These are phyloP conservation scores for Hypsibius dujardini DNA, from an alignment of 1,140 invertebrate species.

Conservation along the genomic window DNA sequence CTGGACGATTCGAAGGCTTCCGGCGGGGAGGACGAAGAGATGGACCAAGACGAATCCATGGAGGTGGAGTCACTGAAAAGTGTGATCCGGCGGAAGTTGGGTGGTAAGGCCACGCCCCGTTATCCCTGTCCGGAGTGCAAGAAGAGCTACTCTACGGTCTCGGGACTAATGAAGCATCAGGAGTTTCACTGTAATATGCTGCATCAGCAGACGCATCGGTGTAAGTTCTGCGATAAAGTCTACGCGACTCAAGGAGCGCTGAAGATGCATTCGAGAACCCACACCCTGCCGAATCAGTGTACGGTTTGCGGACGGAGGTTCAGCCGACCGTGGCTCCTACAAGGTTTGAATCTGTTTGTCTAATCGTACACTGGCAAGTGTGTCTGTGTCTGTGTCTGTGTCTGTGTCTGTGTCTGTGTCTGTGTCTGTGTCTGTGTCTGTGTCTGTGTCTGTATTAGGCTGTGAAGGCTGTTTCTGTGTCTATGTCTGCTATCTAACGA, in stretches of 20 bases:
- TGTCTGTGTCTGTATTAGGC: neutral
- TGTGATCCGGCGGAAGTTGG: too few relatives aligned
- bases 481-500: neutral
- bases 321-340: slow-evolving; percentile 82
- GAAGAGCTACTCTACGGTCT: slow-evolving; percentile 87
- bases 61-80: too few relatives aligned
- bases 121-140: slow-evolving; percentile 77
- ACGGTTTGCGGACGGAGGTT: slow-evolving; percentile 89
- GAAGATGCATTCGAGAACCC: slow-evolving; percentile 96
- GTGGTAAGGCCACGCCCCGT: slow-evolving; percentile 44
- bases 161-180: slow-evolving; percentile 83
- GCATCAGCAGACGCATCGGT: slow-evolving; percentile 75
- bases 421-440: too few relatives aligned
- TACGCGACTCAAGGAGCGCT: slow-evolving; percentile 84
- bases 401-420: neutral
- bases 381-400: neutral
- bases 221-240: slow-evolving; percentile 86
- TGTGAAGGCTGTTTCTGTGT: neutral
- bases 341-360: slow-evolving; percentile 34
- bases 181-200: slow-evolving; percentile 82
- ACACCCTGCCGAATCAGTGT: slow-evolving; percentile 93
- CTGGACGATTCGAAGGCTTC: too few relatives aligned
- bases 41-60: too few relatives aligned
- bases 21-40: too few relatives aligned
- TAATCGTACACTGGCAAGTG: neutral